Conservation (phyloP, 64 coral and sea anemone species). For the Porites australiensis region DNA sequence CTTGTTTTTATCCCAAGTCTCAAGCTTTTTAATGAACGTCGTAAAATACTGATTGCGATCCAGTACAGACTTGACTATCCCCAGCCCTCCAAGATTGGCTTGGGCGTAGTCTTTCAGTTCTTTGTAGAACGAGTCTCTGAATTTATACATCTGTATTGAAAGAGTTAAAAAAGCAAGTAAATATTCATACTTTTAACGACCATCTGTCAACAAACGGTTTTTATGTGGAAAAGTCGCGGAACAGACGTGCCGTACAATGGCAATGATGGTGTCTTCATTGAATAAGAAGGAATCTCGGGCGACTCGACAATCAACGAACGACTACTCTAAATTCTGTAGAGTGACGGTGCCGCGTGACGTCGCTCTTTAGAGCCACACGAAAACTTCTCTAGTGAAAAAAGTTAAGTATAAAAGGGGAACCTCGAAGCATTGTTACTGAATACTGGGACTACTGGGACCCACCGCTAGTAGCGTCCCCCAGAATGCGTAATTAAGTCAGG, state of each 20-base stretch:
- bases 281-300: background rate
- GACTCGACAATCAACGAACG: background rate
- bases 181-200: background rate
- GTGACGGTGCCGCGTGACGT: background rate
- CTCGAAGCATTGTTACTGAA: background rate
- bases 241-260: background rate
- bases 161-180: constrained; percentile 11
- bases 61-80: constrained; percentile 23
- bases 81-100: constrained; percentile 49
- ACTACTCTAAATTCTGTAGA: background rate
- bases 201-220: background rate
- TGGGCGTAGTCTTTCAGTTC: constrained; percentile 35
- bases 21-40: constrained; percentile 18
- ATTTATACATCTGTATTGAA: constrained; percentile 59
- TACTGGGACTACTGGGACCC: background rate
- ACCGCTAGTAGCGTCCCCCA: background rate
- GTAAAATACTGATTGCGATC: constrained; percentile 26
- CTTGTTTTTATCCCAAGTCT: constrained; percentile 39
- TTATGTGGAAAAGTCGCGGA: background rate
- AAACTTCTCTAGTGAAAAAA: background rate
- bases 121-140: constrained; percentile 47
- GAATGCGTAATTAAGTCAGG: background rate
- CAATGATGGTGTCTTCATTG: background rate
- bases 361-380: background rate
- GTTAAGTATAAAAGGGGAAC: background rate